These are phyloP conservation scores for Tethea ocularis DNA, from an alignment of 2,888 invertebrate genomes.

Conservation along the genomic window DNA sequence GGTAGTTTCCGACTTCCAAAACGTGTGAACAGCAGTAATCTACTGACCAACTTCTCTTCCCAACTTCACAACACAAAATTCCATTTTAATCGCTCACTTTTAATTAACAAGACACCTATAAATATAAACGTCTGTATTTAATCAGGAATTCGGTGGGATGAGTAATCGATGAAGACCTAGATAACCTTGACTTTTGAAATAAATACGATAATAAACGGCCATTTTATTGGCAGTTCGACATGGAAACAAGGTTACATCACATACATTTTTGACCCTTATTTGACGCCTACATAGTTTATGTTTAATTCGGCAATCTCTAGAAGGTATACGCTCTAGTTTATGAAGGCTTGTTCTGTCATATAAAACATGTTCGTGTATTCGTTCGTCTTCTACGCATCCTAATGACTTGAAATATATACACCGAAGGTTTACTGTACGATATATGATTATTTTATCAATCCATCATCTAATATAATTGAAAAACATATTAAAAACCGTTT, in stretches of 20 bases:
- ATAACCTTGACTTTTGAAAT: slow-evolving; percentile 24
- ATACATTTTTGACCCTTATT: neutral
- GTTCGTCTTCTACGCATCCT: too few species aligned
- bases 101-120: slow-evolving; percentile 19
- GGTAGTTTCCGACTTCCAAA: slow-evolving; percentile 8
- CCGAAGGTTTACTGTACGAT: too few species aligned
- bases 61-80: slow-evolving; percentile 27
- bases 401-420: too few species aligned
- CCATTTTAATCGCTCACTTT: slow-evolving; percentile 31
- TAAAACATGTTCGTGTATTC: too few species aligned
- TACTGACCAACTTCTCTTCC: slow-evolving; percentile 28
- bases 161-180: slow-evolving; percentile 2
- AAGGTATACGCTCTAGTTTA: too few species aligned
- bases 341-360: too few species aligned
- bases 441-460: neutral
- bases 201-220: neutral
- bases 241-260: neutral
- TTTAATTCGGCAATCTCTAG: neutral
- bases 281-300: neutral
- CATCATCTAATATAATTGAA: neutral
- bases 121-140: slow-evolving; percentile 20
- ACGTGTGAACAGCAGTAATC: slow-evolving; percentile 34
- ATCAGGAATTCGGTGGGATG: slow-evolving; percentile 25
- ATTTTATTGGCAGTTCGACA: neutral
- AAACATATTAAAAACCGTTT: neutral